Base-by-base conservation (phyloP, 2,888 invertebrate genomes). In the Drosophila mayaguana region DNA sequence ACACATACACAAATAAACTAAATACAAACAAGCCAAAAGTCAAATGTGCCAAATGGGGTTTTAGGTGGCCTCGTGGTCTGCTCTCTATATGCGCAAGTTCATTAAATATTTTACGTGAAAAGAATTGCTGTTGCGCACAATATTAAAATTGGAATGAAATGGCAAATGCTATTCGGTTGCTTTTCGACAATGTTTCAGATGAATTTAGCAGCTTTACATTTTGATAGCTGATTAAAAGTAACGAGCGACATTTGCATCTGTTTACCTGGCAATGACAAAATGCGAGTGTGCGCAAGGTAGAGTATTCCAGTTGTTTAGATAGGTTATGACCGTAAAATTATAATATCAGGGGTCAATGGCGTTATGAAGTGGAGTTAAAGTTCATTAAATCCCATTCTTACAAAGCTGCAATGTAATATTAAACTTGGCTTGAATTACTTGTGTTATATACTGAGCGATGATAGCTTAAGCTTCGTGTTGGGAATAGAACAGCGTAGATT, bases 181-280 rank as follows among this genome's bases (percentile, higher is more conserved):
- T 43, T 36, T 18, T 25, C 60, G 22, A 43, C 54, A 36, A 48
- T 75, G 75, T 34, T 63, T 50, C 42, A 59, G 42, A 51, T 75
- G 56, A 63, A 73, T 64, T 63, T 63, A 48, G 42, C 45, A 50
- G 45, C 63, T 63, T 70, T 77, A 78, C 71, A 89, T 84, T 82
- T 78, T 80, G 72, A 82, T 84, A 70, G 68, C 85, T 77, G 88
- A 84, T 86, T 87, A 84, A 84, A 89, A 77, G 72, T 80, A 87
- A 80, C 72, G 76, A 79, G 72, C 69, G 48, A 63, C 73, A 71
- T 69, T 76, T 87, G 74, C 67, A 62, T 66, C 38, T 85, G 78
- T 71, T 80, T 81, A 81, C 71, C 73, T 72, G 66, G 36, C 66
- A 66, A 45, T 51, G 69, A 53, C 50, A 59, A 54, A 59, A 25